These are phyloP conservation scores for Vulpes ferrilata DNA, from an alignment of 2,113 vertebrate species.

Conservation along the genomic window DNA sequence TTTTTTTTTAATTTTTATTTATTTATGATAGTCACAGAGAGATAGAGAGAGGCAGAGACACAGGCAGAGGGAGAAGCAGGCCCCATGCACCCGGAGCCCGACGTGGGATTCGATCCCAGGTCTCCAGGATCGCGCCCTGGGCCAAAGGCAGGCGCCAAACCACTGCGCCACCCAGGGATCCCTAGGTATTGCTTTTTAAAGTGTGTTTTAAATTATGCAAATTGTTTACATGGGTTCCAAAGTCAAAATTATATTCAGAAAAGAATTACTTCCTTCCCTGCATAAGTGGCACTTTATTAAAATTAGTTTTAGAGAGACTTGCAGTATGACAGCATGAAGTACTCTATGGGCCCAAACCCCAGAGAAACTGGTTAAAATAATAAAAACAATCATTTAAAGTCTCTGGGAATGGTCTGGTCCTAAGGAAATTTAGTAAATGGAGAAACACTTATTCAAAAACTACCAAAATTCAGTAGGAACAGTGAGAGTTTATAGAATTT, in stretches of 20 bases:
- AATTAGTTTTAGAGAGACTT: neutral
- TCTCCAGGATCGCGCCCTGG: too few species aligned
- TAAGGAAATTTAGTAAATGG: neutral
- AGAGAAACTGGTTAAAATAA: neutral
- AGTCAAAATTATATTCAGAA: neutral
- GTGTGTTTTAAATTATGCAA: neutral
- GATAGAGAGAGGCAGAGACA: too few species aligned
- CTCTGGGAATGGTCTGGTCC: neutral
- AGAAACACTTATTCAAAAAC: neutral
- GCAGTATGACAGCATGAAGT: neutral
- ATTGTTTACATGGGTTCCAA: neutral
- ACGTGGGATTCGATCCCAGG: too few species aligned
- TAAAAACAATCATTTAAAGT: neutral
- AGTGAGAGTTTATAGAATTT: neutral
- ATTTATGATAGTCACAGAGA: too few species aligned
- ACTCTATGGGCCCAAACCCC: neutral
- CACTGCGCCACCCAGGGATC: too few species aligned
- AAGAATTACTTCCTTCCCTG: neutral
- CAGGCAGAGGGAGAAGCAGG: too few species aligned
- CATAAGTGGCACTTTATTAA: neutral
- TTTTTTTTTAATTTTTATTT: too few species aligned
- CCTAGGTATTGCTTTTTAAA: neutral
- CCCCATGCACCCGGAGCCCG: too few species aligned
- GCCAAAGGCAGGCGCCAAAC: too few species aligned
- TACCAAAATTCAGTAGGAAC: neutral